Evolutionary conservation across 2,888 invertebrate species (phyloP).

Genomic region (Caenorhabditis macrosperma): DNA sequence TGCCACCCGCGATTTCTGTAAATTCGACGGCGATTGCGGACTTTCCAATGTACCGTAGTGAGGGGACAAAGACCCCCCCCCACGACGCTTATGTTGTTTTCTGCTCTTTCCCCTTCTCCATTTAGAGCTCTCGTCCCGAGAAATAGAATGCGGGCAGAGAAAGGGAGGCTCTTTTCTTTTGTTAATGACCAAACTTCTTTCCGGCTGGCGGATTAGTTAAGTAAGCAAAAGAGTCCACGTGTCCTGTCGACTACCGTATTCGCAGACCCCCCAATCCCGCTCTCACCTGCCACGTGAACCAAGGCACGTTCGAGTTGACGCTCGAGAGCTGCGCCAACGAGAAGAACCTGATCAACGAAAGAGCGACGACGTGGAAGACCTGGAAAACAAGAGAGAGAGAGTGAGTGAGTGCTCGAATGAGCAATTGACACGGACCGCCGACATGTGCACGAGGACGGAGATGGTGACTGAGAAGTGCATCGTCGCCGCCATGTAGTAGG

Average conservation of each 20-base stretch:
- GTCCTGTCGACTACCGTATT: too few relatives aligned
- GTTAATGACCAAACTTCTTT: background rate
- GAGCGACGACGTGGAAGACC: slow-evolving; percentile 77
- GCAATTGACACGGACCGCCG: slow-evolving; percentile 60
- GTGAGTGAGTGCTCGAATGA: too few relatives aligned
- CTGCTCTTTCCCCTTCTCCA: background rate
- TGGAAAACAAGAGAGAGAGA: slow-evolving; percentile 5
- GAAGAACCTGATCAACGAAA: slow-evolving; percentile 76
- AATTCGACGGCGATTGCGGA: slow-evolving; percentile 3
- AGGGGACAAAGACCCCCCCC: background rate
- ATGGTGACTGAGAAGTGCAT: slow-evolving; percentile 75
- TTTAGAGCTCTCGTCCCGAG: too few relatives aligned
- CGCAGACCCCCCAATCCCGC: too few relatives aligned
- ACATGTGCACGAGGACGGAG: slow-evolving; percentile 77
- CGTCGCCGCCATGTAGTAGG: slow-evolving; percentile 64
- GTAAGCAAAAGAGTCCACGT: too few relatives aligned
- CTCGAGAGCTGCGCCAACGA: slow-evolving; percentile 69
- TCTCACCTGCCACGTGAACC: slow-evolving; percentile 75
- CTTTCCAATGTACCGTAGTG: background rate
- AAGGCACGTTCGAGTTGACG: slow-evolving; percentile 70
- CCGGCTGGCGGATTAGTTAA: background rate
- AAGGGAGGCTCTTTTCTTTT: too few relatives aligned
- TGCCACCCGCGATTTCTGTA: slow-evolving; percentile 69
- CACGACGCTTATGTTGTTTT: background rate
- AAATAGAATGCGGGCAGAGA: background rate